A percentile compares a stretch with the other conserved stretches of the same genome.
Conservation (phyloP, 2,888 invertebrate species). For the Cryptosula pallasiana region DNA sequence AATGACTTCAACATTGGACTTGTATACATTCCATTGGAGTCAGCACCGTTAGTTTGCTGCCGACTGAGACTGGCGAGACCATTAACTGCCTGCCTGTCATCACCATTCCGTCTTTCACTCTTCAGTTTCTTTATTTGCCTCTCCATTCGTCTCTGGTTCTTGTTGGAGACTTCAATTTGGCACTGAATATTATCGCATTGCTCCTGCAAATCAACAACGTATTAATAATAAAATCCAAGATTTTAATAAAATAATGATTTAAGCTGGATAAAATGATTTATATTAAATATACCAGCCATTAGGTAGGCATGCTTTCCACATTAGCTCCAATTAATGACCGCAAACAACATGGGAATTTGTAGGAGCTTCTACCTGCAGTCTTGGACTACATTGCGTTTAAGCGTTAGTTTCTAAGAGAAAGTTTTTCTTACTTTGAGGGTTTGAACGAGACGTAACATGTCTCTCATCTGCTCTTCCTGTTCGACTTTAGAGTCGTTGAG, state of each 20-base stretch:
- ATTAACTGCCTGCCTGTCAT: not conserved
- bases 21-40: not conserved
- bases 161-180: not conserved
- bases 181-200: slow-evolving; percentile 22
- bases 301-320: too few species aligned
- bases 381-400: too few species aligned
- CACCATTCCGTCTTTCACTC: not conserved
- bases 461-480: slow-evolving; percentile 40
- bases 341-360: too few species aligned
- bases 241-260: too few species aligned
- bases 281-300: too few species aligned
- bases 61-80: too few species aligned
- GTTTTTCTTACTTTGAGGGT: slow-evolving; percentile 37
- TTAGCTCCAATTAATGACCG: too few species aligned
- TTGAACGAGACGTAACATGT: slow-evolving; percentile 40
- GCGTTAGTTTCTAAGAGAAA: too few species aligned
- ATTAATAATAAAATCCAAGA: too few species aligned
- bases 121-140: slow-evolving; percentile 18
- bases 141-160: slow-evolving; percentile 17
- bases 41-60: not conserved
- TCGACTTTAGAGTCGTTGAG: slow-evolving; percentile 35
- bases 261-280: too few species aligned
- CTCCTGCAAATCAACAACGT: too few species aligned
- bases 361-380: too few species aligned
- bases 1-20: slow-evolving; percentile 25